These are phyloP conservation scores for Drosophila falleni DNA, from an alignment of 2,888 invertebrate species.

Conservation along the genomic window DNA sequence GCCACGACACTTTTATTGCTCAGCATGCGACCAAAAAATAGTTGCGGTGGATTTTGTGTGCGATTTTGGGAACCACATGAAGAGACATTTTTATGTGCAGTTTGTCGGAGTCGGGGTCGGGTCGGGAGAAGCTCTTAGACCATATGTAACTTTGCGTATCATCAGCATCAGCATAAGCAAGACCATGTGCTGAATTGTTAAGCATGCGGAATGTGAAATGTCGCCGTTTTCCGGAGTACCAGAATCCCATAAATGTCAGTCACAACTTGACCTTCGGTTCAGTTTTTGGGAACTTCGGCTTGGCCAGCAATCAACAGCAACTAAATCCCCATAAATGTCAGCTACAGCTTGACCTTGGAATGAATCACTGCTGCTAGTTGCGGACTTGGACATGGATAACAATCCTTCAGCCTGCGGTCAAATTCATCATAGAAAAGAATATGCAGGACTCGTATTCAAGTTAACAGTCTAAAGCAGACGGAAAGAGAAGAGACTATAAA, in stretches of 20 bases:
- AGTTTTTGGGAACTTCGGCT: slow-evolving; percentile 12
- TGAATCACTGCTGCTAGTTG: slow-evolving; percentile 29
- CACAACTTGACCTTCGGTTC: slow-evolving; percentile 49
- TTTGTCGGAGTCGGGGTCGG: slow-evolving; percentile 1
- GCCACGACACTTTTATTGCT: slow-evolving; percentile 74
- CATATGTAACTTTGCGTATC: slow-evolving; percentile 57
- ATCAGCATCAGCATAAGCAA: slow-evolving; percentile 43
- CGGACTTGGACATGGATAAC: not conserved
- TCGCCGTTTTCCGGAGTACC: slow-evolving; percentile 31
- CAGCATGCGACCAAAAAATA: slow-evolving; percentile 77
- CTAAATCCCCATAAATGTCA: slow-evolving; percentile 64
- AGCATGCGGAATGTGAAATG: slow-evolving; percentile 55
- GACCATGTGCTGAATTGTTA: slow-evolving; percentile 76
- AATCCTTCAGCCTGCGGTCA: slow-evolving; percentile 11
- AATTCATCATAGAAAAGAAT: slow-evolving; percentile 40
- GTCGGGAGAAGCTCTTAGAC: slow-evolving; percentile 6
- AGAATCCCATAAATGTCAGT: slow-evolving; percentile 59
- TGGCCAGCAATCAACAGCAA: slow-evolving; percentile 39
- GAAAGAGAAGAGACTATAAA: not conserved
- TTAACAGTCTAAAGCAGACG: not conserved
- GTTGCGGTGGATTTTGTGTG: slow-evolving; percentile 78
- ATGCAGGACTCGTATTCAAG: slow-evolving; percentile 34
- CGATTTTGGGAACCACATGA: slow-evolving; percentile 54
- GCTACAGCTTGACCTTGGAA: slow-evolving; percentile 61
- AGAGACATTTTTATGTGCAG: slow-evolving; percentile 65